Evolutionary conservation across 2,113 vertebrate species (phyloP).

Genomic region (Apeltes quadracus): DNA sequence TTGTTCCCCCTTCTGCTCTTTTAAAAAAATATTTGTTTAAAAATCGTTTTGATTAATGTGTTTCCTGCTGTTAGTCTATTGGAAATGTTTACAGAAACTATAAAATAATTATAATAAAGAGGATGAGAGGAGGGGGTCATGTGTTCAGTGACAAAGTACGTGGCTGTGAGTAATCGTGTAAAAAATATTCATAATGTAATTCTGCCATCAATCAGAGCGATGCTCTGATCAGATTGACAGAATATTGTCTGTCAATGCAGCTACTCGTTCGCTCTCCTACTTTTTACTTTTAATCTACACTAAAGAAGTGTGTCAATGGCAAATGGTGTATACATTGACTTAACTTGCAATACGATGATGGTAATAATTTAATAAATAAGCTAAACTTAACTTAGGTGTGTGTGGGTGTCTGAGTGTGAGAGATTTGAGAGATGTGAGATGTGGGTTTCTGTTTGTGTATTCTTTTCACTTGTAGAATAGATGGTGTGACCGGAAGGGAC

Average conservation of each 20-base stretch:
- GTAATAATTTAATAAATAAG: no score
- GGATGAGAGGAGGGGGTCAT: conserved; percentile 10
- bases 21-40: background rate
- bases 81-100: background rate
- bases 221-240: conserved; percentile 54
- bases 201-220: conserved; percentile 65
- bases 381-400: no score
- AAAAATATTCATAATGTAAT: conserved; percentile 70
- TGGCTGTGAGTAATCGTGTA: conserved; percentile 48
- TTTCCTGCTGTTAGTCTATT: background rate
- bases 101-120: no score
- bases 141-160: conserved; percentile 35
- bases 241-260: conserved; percentile 56
- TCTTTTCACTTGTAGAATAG: no score
- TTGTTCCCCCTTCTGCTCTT: background rate
- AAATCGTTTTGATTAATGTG: background rate
- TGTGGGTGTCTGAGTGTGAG: no score
- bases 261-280: conserved; percentile 18
- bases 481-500: no score
- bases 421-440: no score
- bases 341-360: no score
- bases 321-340: no score
- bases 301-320: no score
- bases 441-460: no score
- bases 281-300: no score